Evolutionary conservation across 2,888 invertebrate species (phyloP), one percentile per base, ranked within the genome.

Genomic region (Andrena flavipes): DNA sequence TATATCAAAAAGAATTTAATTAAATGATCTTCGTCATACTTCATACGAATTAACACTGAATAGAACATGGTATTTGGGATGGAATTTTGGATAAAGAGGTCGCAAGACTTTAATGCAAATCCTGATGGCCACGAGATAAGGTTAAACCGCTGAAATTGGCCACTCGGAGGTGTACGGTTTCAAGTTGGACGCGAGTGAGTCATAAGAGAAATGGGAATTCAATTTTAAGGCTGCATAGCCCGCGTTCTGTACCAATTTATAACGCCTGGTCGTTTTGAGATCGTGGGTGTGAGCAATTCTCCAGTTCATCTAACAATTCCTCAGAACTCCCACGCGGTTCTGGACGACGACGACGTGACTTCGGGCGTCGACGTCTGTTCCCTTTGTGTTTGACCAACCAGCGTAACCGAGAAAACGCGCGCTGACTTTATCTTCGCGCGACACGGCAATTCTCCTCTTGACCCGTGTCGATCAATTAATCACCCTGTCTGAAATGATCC

Each of bases 301-400:
- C 87, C 87, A 79, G 88, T 88, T 89, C 87, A 86, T 88, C 89
- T 87, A 88, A 89, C 88, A 89, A 88, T 88, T 87, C 88, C 84
- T 82, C 80, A 67, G 71, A 88, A 88, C 88, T 88, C 88, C 88
- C 82, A 88, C 88, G 84, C 88, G 84, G 80, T 81, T 59, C 78
- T 56, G 77, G 68, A 74, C 80, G 80, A 80, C 80, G 76, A 73
- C 76, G 80, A 86, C 85, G 88, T 84, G 85, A 88, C 88, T 85
- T 65, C 78, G 77, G 85, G 85, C 84, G 82, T 85, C 88, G 87
- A 85, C 74, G 88, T 85, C 75, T 77, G 85, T 81, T 80, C 71
- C 85, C 88, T 88, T 88, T 88, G 88, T 88, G 84, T 78, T 85
- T 88, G 88, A 78, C 79, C 88, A 88, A 67, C 72, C 76, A 85